A percentile compares a stretch with the other conserved stretches of the same genome.
These are phyloP conservation scores for Micrasema longulum DNA, from an alignment of 1,140 invertebrate genomes.

Conservation along the genomic window DNA sequence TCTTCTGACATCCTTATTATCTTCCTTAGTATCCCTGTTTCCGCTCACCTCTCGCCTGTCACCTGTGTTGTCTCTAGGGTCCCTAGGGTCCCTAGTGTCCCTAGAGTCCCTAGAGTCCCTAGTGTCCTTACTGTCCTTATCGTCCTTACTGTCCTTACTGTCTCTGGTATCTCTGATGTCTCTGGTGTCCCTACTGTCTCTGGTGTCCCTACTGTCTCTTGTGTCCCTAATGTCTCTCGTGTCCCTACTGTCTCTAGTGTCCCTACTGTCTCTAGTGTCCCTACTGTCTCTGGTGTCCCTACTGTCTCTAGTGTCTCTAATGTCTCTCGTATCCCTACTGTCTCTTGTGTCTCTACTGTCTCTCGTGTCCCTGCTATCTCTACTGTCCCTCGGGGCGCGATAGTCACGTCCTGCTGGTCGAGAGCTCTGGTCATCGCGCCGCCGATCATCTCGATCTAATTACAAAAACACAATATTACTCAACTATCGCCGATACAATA, in stretches of 20 bases:
- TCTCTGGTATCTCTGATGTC: constrained; percentile 57
- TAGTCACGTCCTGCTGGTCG: constrained; percentile 41
- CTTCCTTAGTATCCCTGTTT: constrained; percentile 52
- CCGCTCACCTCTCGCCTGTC: constrained; percentile 51
- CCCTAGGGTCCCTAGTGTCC: constrained; percentile 41
- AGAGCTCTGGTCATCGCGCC: constrained; percentile 30
- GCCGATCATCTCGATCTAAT: constrained; percentile 34
- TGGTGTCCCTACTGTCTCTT: constrained; percentile 49
- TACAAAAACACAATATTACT: neutral
- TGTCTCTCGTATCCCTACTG: constrained; percentile 7
- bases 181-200: constrained; percentile 50
- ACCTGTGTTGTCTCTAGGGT: constrained; percentile 55
- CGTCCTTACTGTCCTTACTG: constrained; percentile 22
- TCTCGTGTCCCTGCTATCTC: neutral
- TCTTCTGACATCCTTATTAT: constrained; percentile 35
- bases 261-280: constrained; percentile 46
- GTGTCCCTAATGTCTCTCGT: constrained; percentile 51
- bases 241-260: constrained; percentile 51
- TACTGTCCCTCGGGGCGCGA: constrained; percentile 45
- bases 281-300: constrained; percentile 41
- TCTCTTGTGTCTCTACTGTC: constrained; percentile 33
- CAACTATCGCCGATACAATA: too few species aligned
- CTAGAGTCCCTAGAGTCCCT: constrained; percentile 31
- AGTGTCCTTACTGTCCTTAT: constrained; percentile 38
- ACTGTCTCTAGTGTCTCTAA: constrained; percentile 36